Percentiles rank a stretch among this genome's conserved stretches.
phyloP scores from a whole-genome alignment of 2,888 invertebrate species.

The Theretra japonica region DNA sequence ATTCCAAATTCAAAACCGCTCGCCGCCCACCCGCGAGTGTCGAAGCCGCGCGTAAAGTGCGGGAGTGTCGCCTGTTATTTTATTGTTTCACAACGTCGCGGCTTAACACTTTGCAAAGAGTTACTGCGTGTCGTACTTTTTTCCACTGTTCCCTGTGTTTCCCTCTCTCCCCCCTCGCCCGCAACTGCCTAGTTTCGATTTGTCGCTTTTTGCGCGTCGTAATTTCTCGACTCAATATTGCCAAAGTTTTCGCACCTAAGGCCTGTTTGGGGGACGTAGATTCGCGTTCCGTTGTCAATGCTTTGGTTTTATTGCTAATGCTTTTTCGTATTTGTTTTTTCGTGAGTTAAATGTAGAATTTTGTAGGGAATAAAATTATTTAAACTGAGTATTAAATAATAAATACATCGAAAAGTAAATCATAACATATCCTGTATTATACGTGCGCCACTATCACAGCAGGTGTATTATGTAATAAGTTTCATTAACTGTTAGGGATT shows the following conservation, averaged over 20 bases:
- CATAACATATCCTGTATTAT: too few species aligned
- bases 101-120: conserved; percentile 71
- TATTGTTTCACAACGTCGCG: conserved; percentile 65
- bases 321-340: neutral
- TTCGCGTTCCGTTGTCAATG: neutral
- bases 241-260: conserved; percentile 57
- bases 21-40: conserved; percentile 29
- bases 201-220: conserved; percentile 64
- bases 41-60: conserved; percentile 57
- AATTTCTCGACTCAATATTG: conserved; percentile 58
- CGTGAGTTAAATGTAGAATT: neutral
- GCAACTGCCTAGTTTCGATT: conserved; percentile 57
- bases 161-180: neutral
- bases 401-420: too few species aligned
- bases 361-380: too few species aligned
- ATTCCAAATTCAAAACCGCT: neutral
- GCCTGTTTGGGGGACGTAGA: neutral
- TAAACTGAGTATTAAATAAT: too few species aligned
- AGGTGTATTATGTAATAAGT: too few species aligned
- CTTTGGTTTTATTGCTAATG: conserved; percentile 10
- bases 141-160: neutral
- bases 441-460: too few species aligned
- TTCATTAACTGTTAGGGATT: too few species aligned
- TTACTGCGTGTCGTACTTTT: conserved; percentile 62
- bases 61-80: conserved; percentile 66